Conservation (phyloP, 2,113 vertebrate genomes). For the Misgurnus mizolepis region DNA sequence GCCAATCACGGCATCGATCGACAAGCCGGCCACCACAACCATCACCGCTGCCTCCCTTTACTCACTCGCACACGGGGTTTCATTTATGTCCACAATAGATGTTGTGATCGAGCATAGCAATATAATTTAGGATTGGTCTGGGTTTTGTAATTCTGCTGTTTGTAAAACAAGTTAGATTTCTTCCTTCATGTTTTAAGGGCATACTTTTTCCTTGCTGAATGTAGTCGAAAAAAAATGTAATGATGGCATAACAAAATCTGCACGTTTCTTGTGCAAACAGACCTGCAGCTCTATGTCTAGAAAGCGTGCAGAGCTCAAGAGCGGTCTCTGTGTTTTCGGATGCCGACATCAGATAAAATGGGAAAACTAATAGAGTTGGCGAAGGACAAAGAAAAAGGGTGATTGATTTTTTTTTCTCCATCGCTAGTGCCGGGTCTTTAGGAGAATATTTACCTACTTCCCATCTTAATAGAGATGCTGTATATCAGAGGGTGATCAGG, state of each 20-base stretch:
- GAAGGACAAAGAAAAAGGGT: conserved; percentile 66
- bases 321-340: conserved; percentile 45
- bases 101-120: conserved; percentile 13
- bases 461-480: conserved; percentile 76
- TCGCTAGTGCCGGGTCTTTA: conserved; percentile 74
- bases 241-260: neutral
- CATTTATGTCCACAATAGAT: conserved; percentile 17
- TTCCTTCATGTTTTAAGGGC: too few species aligned
- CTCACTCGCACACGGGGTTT: conserved; percentile 45
- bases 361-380: conserved; percentile 65
- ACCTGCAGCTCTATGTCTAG: neutral
- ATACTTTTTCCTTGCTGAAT: too few species aligned
- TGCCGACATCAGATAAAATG: conserved; percentile 64
- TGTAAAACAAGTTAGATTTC: too few species aligned
- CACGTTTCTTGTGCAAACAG: neutral
- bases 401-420: conserved; percentile 57
- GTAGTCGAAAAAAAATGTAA: neutral
- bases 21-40: conserved; percentile 71
- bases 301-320: neutral
- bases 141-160: neutral
- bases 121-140: neutral
- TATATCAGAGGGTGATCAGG: conserved; percentile 75
- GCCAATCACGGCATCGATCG: conserved; percentile 84
- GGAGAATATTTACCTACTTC: conserved; percentile 81
- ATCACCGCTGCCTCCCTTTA: conserved; percentile 48